Evolutionary conservation across 2,113 vertebrate genomes (phyloP).

Genomic region (Puma concolor): DNA sequence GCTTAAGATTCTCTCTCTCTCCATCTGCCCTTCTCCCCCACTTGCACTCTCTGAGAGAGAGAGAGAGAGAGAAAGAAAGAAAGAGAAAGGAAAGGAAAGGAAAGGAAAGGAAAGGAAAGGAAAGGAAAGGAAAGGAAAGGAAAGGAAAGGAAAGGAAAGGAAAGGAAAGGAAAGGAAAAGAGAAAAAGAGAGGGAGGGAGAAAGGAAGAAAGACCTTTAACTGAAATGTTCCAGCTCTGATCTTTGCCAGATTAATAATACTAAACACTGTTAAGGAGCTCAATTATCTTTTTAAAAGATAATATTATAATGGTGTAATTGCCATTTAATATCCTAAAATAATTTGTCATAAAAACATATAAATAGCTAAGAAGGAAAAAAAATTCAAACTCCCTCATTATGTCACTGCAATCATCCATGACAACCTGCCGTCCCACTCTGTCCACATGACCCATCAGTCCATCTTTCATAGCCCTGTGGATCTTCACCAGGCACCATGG

Average conservation of each 20-base stretch:
- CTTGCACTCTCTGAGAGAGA: too few relatives aligned
- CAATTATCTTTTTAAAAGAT: not conserved
- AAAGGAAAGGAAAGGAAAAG: too few relatives aligned
- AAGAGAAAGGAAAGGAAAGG: too few relatives aligned
- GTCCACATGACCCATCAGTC: not conserved
- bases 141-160: too few relatives aligned
- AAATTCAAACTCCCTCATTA: not conserved
- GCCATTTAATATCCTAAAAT: constrained; percentile 32
- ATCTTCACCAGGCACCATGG: not conserved
- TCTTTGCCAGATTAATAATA: not conserved
- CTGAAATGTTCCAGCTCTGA: not conserved
- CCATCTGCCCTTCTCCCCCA: too few relatives aligned
- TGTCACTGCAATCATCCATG: not conserved
- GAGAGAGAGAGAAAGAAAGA: too few relatives aligned
- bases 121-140: too few relatives aligned
- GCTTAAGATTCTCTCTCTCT: too few relatives aligned
- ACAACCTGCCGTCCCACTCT: not conserved
- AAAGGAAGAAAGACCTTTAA: not conserved
- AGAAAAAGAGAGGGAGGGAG: too few relatives aligned
- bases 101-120: too few relatives aligned
- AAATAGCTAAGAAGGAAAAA: not conserved
- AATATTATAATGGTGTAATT: not conserved
- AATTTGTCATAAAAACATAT: not conserved
- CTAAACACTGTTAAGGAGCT: not conserved
- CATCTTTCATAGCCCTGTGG: not conserved